These are phyloP conservation scores for Lampris incognitus DNA, from an alignment of 2,113 vertebrate species.

Conservation along the genomic window DNA sequence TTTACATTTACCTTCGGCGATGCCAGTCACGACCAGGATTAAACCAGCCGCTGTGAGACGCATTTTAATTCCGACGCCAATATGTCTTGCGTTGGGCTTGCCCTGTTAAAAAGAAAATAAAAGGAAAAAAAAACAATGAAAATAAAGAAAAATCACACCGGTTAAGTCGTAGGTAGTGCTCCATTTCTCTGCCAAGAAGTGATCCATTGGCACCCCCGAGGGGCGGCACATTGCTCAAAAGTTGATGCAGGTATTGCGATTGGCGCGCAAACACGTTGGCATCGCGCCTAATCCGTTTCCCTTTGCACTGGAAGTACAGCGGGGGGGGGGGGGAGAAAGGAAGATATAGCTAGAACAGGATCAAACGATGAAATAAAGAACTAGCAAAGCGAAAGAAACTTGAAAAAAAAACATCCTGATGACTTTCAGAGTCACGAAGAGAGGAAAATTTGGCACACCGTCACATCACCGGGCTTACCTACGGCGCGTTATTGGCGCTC, in stretches of 20 bases:
- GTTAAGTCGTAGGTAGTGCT: constrained; percentile 7
- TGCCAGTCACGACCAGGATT: constrained; percentile 70
- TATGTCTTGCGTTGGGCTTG: constrained; percentile 21
- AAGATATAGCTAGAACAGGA: too few relatives aligned
- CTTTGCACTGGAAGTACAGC: too few relatives aligned
- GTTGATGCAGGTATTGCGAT: constrained; percentile 37
- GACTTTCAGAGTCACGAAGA: too few relatives aligned
- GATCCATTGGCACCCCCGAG: background rate
- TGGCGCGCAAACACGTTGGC: constrained; percentile 61
- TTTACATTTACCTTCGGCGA: constrained; percentile 81
- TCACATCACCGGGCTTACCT: too few relatives aligned
- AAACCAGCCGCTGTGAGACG: constrained; percentile 71
- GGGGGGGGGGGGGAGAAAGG: too few relatives aligned
- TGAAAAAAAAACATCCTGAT: background rate
- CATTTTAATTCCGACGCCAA: constrained; percentile 66
- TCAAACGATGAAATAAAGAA: too few relatives aligned
- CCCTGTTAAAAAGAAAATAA: constrained; percentile 54
- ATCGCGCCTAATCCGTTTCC: constrained; percentile 10
- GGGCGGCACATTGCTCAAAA: constrained; percentile 36
- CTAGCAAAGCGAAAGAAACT: background rate
- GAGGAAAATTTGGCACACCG: too few relatives aligned
- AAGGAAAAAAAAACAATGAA: background rate
- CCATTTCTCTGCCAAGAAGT: background rate
- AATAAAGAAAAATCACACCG: constrained; percentile 7
- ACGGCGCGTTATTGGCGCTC: constrained; percentile 16